Evolutionary conservation across 2,888 invertebrate genomes (phyloP).

Genomic region (Synanthedon formicaeformis): DNA sequence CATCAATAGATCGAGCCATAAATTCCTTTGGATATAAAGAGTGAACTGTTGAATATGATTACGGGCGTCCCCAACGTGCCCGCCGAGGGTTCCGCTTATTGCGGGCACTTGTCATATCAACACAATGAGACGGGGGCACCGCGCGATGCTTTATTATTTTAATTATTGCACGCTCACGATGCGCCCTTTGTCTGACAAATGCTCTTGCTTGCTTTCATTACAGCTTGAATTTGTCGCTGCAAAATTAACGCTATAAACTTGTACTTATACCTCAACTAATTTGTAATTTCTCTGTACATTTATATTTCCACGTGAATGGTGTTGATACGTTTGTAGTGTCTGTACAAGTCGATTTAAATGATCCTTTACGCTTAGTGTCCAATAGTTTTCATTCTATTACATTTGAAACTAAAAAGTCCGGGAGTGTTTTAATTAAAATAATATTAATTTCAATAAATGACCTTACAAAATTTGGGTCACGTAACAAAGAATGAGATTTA

Average conservation of each 20-base stretch:
- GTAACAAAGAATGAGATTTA: too few species aligned
- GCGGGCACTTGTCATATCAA: slow-evolving; percentile 67
- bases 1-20: background rate
- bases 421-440: too few species aligned
- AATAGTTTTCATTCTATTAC: too few species aligned
- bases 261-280: background rate
- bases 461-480: too few species aligned
- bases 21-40: background rate
- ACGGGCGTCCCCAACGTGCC: slow-evolving; percentile 19
- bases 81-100: slow-evolving; percentile 50
- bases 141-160: slow-evolving; percentile 66
- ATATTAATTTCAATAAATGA: too few species aligned
- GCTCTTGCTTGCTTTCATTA: background rate
- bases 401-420: too few species aligned
- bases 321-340: too few species aligned
- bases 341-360: too few species aligned
- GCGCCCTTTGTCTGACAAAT: slow-evolving; percentile 49
- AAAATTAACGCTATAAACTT: background rate
- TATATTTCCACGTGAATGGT: too few species aligned
- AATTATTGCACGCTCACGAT: slow-evolving; percentile 61
- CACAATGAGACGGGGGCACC: slow-evolving; percentile 41
- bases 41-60: slow-evolving; percentile 1
- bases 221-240: background rate
- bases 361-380: too few species aligned
- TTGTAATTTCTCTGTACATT: slow-evolving; percentile 1